These are phyloP conservation scores for Gorilla gorilla DNA, from an alignment of 2,113 vertebrate species.

Conservation along the genomic window DNA sequence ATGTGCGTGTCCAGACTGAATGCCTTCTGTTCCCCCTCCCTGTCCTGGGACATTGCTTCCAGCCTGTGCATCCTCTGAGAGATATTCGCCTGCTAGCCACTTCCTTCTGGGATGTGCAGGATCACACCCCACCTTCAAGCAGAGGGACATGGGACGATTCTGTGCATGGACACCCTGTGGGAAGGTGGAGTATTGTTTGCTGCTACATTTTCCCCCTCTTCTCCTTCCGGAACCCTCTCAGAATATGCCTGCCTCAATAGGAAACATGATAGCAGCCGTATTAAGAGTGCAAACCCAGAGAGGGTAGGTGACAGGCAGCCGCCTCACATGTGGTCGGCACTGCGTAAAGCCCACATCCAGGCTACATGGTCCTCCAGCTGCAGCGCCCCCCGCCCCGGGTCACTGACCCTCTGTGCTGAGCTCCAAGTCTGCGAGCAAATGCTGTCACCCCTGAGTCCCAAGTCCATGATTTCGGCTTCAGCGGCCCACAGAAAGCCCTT, in stretches of 20 bases:
- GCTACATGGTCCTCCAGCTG: background rate
- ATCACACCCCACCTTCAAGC: background rate
- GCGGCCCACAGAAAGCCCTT: background rate
- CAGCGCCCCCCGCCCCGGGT: too few relatives aligned
- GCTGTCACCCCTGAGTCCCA: background rate
- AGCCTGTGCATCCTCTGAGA: background rate
- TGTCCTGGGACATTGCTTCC: background rate
- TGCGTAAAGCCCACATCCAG: too few relatives aligned
- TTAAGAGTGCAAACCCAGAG: background rate
- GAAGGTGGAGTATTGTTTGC: background rate
- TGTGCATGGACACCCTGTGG: background rate
- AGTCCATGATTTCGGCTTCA: background rate
- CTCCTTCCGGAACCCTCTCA: background rate
- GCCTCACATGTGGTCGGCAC: accelerated
- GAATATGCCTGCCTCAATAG: accelerated
- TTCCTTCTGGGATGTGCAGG: background rate
- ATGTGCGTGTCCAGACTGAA: background rate
- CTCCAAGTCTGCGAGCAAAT: background rate
- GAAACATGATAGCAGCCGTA: accelerated
- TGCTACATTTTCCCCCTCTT: accelerated
- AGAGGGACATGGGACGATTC: background rate
- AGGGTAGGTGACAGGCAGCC: too few relatives aligned
- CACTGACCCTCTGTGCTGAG: background rate
- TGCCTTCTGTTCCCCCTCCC: accelerated
- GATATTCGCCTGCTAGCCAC: accelerated